Conservation (phyloP, 2,888 invertebrate species). For the Chouioia cunea region DNA sequence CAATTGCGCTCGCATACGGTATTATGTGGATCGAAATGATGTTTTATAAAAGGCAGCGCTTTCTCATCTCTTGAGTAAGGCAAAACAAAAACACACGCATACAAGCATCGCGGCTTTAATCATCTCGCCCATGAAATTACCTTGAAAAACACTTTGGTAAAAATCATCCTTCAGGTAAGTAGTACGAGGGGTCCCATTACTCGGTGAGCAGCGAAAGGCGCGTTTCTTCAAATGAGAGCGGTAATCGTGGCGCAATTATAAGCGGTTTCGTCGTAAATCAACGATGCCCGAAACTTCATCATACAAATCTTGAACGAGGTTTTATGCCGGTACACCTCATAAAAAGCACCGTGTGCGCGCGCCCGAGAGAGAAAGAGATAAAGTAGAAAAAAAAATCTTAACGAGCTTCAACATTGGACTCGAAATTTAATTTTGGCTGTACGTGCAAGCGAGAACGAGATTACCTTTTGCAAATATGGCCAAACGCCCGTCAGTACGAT, state of each 20-base stretch:
- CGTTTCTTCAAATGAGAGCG: slow-evolving; percentile 1
- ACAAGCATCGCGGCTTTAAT: too few species aligned
- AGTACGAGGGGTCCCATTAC: not conserved
- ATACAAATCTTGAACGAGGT: slow-evolving; percentile 19
- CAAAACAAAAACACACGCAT: too few species aligned
- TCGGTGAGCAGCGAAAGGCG: not conserved
- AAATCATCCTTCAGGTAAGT: not conserved
- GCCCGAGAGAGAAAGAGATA: too few species aligned
- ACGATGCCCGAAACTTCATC: slow-evolving; percentile 11
- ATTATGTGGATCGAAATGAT: not conserved
- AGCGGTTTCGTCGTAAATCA: slow-evolving; percentile 6
- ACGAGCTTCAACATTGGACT: too few species aligned
- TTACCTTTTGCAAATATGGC: slow-evolving; percentile 89
- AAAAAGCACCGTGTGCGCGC: slow-evolving; percentile 19
- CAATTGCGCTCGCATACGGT: not conserved
- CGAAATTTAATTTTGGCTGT: slow-evolving; percentile 19
- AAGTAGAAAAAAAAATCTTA: too few species aligned
- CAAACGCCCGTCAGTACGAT: slow-evolving; percentile 89
- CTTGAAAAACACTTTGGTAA: not conserved
- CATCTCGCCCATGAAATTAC: too few species aligned
- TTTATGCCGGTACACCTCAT: slow-evolving; percentile 16
- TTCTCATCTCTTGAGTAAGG: too few species aligned
- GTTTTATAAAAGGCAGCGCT: too few species aligned
- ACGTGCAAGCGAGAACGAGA: slow-evolving; percentile 28
- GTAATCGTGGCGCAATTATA: not conserved